Evolutionary conservation across 2,888 invertebrate genomes (phyloP).

Genomic region (Leucophenga montana): DNA sequence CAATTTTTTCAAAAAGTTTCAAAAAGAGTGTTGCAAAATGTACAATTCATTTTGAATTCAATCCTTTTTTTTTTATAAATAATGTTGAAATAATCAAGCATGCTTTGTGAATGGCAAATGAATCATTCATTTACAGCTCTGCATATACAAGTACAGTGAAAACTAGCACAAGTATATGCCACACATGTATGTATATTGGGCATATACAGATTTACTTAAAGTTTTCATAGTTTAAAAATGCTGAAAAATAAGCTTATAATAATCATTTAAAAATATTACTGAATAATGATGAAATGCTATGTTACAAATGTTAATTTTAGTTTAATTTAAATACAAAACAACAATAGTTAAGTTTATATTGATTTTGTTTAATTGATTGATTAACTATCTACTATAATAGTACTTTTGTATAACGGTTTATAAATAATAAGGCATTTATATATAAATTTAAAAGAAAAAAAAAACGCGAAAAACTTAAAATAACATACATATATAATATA

Average conservation of each 20-base stretch:
- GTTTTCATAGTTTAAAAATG: slow-evolving; percentile 1
- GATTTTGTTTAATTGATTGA: slow-evolving; percentile 37
- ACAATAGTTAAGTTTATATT: too few relatives aligned
- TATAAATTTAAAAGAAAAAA: slow-evolving; percentile 28
- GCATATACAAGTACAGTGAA: background rate
- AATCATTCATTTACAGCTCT: too few relatives aligned
- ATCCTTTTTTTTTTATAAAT: too few relatives aligned
- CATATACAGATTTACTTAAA: background rate
- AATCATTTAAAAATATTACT: slow-evolving; percentile 42
- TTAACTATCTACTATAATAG: slow-evolving; percentile 31
- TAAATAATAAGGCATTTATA: slow-evolving; percentile 45
- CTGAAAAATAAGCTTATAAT: slow-evolving; percentile 27
- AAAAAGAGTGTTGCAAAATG: too few relatives aligned
- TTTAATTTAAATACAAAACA: slow-evolving; percentile 46
- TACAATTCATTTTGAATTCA: too few relatives aligned
- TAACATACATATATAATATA: too few relatives aligned
- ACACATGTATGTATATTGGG: too few relatives aligned
- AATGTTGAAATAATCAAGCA: too few relatives aligned
- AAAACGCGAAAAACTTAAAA: too few relatives aligned
- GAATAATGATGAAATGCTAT: slow-evolving; percentile 1
- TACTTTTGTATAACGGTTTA: slow-evolving; percentile 33
- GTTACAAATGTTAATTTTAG: slow-evolving; percentile 37
- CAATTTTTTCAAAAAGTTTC: too few relatives aligned
- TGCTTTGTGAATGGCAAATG: too few relatives aligned
- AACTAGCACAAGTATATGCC: background rate